Conservation (phyloP, 2,888 invertebrate genomes). For the Balanococcus diminutus region DNA sequence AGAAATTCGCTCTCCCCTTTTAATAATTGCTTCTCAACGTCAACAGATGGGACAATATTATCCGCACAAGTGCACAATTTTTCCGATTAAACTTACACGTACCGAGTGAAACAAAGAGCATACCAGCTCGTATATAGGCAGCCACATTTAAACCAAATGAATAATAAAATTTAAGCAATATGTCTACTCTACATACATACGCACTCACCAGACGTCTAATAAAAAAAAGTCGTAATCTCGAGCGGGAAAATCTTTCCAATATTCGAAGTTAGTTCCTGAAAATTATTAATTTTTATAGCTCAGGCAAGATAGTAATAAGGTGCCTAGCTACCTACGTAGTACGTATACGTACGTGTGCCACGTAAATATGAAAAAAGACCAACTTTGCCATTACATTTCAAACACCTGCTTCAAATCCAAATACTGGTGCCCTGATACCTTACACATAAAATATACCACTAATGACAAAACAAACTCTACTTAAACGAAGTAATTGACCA, state of each 20-base stretch:
- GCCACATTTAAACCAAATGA: not conserved
- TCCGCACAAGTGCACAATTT: not conserved
- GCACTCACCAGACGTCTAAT: too few species aligned
- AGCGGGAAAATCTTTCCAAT: not conserved
- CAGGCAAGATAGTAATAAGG: not conserved
- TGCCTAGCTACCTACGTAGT: not conserved
- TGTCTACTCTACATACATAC: not conserved
- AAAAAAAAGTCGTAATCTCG: not conserved
- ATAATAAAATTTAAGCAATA: not conserved
- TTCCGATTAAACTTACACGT: not conserved
- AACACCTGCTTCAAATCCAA: conserved; percentile 23
- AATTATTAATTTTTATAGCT: conserved; percentile 23
- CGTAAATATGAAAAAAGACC: not conserved
- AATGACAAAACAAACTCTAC: not conserved
- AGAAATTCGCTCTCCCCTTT: not conserved
- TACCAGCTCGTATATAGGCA: not conserved
- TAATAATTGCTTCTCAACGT: not conserved
- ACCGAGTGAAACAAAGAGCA: not conserved
- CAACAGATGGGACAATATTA: conserved; percentile 11
- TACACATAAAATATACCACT: not conserved
- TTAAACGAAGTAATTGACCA: conserved; percentile 2
- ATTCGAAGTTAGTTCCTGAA: not conserved
- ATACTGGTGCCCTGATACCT: conserved; percentile 30
- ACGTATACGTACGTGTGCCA: not conserved
- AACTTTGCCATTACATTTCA: not conserved